Base-by-base conservation (phyloP, 2,888 invertebrate species). In the Lepidocyrtinus sp. region DNA sequence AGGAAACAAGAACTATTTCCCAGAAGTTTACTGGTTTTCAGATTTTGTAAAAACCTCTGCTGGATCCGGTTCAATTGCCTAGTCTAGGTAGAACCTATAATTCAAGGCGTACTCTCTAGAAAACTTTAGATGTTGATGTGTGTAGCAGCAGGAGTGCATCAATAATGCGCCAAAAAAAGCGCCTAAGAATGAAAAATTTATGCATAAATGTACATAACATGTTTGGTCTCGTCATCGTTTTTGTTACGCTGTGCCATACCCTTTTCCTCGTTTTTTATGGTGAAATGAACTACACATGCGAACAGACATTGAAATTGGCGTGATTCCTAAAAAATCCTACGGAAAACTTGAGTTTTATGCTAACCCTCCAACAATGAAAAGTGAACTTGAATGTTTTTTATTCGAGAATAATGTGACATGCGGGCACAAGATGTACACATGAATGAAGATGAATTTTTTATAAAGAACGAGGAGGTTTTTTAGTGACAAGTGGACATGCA, bases 111-210 rank as follows among this genome's bases (percentile, higher is more conserved):
- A 36, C 36, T 36, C 17, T n/a, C 15, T 2, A 50, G 50, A n/a
- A n/a, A n/a, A n/a, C n/a, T n/a, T 36, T 5, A 7, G 50, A 50
- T 50, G 50, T 2, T 50, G 50, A 50, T 50, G 50, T 50, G 50
- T 50, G 50, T 15, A 50, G 50, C 73, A 65, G 73, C 65, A 73
- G 73, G 73, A 73, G 73, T 55, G 55, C 73, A 63, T 73, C 73
- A 73, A 73, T 50, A 50, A 50, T 73, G 64, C 64, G 73, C 73
- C 73, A 73, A 65, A 45, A 45, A 50, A 65, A 65, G 65, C 64
- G 50, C 27, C 22, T 55, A 27, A 19, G 21, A 73, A 73, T 65
- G 73, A 73, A 65, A 55, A 65, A 72, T 72, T n/a, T 62, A 72
- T 24, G 3, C 59, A 61, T 71, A 71, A 55, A 50, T 55, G 22